Evolutionary conservation across 2,113 vertebrate species (phyloP), one percentile per base, ranked within the genome.

Genomic region (Daphoenositta chrysoptera): DNA sequence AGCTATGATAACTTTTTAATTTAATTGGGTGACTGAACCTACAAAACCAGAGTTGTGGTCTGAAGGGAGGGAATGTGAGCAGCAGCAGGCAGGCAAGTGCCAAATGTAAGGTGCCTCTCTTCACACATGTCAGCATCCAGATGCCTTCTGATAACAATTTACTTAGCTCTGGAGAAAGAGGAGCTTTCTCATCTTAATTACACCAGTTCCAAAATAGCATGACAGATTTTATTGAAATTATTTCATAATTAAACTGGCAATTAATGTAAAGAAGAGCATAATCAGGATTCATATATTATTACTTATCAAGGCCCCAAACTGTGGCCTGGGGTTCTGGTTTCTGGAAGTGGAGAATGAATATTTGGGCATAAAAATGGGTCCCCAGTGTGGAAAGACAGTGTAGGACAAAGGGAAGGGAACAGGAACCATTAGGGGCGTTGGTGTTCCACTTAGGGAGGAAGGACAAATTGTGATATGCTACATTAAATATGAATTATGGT

Each of bases 141-240:
- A 65, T 93, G 87, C 40, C 78, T 83, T 82, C 81, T 95, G 87
- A 45, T 79, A 96, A 94, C 80, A 81, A 91, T 85, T 89, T 80
- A 91, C 27, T 96, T 93, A 92, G 66, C 61, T 51, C 33, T 40
- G 73, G 47, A 87, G n/a, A 56, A 76, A 69, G 39, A 73, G 33
- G 16, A 78, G 28, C 22, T 64, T 91, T 89, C 61, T 94, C 18
- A 17, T 87, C 83, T 93, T 93, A 87, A 94, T 93, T 89, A 91
- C 18, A 57, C 15, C 9, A n/a, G 24, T 44, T 87, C 77, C 1
- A 5, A 68, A 92, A 51, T 13, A 79, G 14, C 35, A 82, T 31
- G 20, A 24, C 51, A 57, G 33, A 50, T 91, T 91, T 63, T 16
- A 53, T 1, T 83, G 39, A 58, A 90, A 69, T 77, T 31, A 39